Percentiles rank a stretch among this genome's conserved stretches.
Evolutionary conservation across 1,140 invertebrate species (phyloP).

Genomic region (Pogonus chalceus): DNA sequence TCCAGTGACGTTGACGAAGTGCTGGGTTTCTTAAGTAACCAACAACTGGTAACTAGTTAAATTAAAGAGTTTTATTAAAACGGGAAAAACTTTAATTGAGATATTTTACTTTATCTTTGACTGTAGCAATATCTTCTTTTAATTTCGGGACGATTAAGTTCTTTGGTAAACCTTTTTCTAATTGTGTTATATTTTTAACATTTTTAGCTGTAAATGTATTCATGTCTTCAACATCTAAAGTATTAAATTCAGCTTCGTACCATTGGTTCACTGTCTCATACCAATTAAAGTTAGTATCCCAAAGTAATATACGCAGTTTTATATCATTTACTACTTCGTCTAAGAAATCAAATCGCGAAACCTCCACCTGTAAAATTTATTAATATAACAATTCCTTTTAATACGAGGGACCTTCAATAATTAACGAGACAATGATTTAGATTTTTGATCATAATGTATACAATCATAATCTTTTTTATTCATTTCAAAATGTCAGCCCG

Average conservation of each 20-base stretch:
- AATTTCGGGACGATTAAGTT: conserved; percentile 67
- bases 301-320: conserved; percentile 64
- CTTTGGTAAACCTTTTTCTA: conserved; percentile 65
- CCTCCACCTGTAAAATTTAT: too few relatives aligned
- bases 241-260: conserved; percentile 55
- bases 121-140: conserved; percentile 62
- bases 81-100: neutral
- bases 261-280: conserved; percentile 46
- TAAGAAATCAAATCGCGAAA: conserved; percentile 66
- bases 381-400: conserved; percentile 21
- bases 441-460: too few relatives aligned
- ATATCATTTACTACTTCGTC: conserved; percentile 68
- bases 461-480: too few relatives aligned
- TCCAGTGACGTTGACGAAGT: conserved; percentile 69
- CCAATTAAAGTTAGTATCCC: conserved; percentile 67
- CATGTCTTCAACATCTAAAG: conserved; percentile 61
- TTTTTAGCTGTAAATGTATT: conserved; percentile 51
- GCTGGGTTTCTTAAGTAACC: conserved; percentile 64
- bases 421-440: conserved; percentile 22
- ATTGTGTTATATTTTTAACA: conserved; percentile 59
- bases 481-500: too few relatives aligned
- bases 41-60: conserved; percentile 56
- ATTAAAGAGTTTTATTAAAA: conserved; percentile 10
- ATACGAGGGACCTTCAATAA: neutral
- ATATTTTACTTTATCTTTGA: conserved; percentile 56